These are phyloP conservation scores for Nasonovia ribisnigri DNA, from an alignment of 2,888 invertebrate genomes.

Conservation along the genomic window DNA sequence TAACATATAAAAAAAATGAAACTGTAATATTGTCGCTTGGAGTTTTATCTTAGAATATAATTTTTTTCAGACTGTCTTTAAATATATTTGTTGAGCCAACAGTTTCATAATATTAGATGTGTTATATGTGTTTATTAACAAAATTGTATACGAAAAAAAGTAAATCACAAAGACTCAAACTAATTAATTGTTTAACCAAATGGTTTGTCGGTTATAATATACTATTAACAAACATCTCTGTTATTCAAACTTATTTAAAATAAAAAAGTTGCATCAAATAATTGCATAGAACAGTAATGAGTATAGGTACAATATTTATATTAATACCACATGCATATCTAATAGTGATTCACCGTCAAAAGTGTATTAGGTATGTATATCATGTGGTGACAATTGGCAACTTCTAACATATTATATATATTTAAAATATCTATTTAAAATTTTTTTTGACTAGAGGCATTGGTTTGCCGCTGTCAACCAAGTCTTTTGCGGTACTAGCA, in stretches of 20 bases:
- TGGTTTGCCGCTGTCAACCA: constrained; percentile 67
- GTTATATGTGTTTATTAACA: not conserved
- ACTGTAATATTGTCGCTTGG: not conserved
- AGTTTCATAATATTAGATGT: not conserved
- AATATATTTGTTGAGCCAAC: not conserved
- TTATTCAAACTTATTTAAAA: not conserved
- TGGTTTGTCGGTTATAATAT: too few relatives aligned
- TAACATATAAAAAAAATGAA: not conserved
- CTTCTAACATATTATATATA: not conserved
- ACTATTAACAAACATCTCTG: not conserved
- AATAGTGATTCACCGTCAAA: not conserved
- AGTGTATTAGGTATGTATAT: not conserved
- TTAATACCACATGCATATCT: not conserved
- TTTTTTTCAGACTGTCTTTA: not conserved
- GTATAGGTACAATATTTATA: not conserved
- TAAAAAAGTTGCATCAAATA: not conserved
- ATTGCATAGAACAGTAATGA: not conserved
- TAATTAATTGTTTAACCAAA: not conserved
- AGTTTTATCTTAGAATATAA: not conserved
- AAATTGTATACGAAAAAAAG: not conserved
- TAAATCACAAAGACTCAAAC: not conserved
- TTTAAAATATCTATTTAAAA: constrained; percentile 51
- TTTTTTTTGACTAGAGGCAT: constrained; percentile 64
- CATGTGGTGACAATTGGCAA: not conserved
- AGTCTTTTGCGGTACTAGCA: constrained; percentile 82